These are phyloP conservation scores for Macropis europaea DNA, from an alignment of 2,888 invertebrate species.

Conservation along the genomic window DNA sequence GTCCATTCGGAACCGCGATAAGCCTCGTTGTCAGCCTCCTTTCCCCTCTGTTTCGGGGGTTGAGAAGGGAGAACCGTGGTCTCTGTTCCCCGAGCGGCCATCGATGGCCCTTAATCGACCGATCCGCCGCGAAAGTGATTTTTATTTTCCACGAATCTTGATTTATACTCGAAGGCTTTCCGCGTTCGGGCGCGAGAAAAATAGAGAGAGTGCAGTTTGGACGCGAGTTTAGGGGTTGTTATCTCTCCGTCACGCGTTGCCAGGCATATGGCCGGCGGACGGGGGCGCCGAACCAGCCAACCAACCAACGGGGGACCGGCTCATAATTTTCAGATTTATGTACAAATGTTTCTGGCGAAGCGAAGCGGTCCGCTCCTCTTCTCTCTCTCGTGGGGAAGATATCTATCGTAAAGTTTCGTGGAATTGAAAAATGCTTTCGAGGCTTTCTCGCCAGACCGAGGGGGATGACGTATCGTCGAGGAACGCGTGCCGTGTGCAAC, in stretches of 20 bases:
- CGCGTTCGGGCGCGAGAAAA: conserved; percentile 10
- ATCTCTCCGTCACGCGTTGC: conserved; percentile 78
- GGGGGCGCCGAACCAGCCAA: conserved; percentile 36
- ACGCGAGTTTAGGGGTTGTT: conserved; percentile 64
- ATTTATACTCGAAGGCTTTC: conserved; percentile 71
- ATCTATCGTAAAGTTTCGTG: conserved; percentile 76
- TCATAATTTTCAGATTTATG: conserved; percentile 80
- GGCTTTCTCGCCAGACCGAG: conserved; percentile 44
- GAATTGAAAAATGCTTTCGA: conserved; percentile 78
- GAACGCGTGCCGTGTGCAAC: no score
- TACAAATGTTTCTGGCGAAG: conserved; percentile 75
- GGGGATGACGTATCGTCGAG: conserved; percentile 46
- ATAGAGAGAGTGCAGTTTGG: conserved; percentile 48
- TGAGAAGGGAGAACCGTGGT: not conserved
- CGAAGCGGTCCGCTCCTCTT: conserved; percentile 25
- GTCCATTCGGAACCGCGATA: conserved; percentile 73
- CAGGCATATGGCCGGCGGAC: conserved; percentile 74
- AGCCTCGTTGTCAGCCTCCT: conserved; percentile 60
- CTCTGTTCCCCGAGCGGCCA: conserved; percentile 73
- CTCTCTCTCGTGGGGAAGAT: conserved; percentile 66
- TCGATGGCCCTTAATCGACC: conserved; percentile 79
- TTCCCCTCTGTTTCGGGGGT: not conserved
- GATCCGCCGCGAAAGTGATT: conserved; percentile 79
- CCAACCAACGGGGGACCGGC: conserved; percentile 61
- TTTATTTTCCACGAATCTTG: conserved; percentile 79